Evolutionary conservation across 2,888 invertebrate species (phyloP).

Genomic region (Ectemnius continuus): DNA sequence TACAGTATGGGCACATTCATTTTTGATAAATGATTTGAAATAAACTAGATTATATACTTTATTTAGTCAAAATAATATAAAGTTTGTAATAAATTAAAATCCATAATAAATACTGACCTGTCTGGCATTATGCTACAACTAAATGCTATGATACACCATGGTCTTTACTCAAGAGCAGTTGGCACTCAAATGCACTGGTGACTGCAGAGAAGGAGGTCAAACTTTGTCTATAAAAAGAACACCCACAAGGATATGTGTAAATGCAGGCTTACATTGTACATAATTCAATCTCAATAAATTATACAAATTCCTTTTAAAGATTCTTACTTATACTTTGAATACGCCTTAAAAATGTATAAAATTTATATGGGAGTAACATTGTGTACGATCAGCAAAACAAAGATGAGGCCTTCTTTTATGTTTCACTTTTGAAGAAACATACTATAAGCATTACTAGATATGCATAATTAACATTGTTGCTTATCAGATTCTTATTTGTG

Average conservation of each 20-base stretch:
- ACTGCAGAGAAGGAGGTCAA: slow-evolving; percentile 71
- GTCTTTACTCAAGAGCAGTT: slow-evolving; percentile 60
- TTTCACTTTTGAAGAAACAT: too few relatives aligned
- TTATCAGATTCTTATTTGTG: too few relatives aligned
- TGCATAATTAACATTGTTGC: too few relatives aligned
- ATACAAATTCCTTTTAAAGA: too few relatives aligned
- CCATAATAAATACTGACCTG: slow-evolving; percentile 58
- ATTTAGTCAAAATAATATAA: slow-evolving; percentile 2
- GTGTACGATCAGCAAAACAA: too few relatives aligned
- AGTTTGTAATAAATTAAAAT: neutral
- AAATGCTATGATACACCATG: slow-evolving; percentile 52
- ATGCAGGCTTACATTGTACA: slow-evolving; percentile 33
- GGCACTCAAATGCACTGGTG: slow-evolving; percentile 62
- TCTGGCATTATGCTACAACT: slow-evolving; percentile 63
- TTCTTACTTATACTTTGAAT: too few relatives aligned
- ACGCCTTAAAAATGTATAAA: too few relatives aligned
- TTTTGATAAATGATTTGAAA: too few relatives aligned
- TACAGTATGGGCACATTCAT: slow-evolving; percentile 5
- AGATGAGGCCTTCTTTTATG: too few relatives aligned
- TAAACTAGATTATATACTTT: neutral
- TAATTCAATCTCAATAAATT: too few relatives aligned
- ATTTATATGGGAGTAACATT: too few relatives aligned
- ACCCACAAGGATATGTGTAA: slow-evolving; percentile 62
- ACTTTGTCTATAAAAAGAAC: slow-evolving; percentile 76
- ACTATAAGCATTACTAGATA: too few relatives aligned